These are phyloP conservation scores for Mercenaria mercenaria DNA, from an alignment of 1,140 invertebrate genomes.

Conservation along the genomic window DNA sequence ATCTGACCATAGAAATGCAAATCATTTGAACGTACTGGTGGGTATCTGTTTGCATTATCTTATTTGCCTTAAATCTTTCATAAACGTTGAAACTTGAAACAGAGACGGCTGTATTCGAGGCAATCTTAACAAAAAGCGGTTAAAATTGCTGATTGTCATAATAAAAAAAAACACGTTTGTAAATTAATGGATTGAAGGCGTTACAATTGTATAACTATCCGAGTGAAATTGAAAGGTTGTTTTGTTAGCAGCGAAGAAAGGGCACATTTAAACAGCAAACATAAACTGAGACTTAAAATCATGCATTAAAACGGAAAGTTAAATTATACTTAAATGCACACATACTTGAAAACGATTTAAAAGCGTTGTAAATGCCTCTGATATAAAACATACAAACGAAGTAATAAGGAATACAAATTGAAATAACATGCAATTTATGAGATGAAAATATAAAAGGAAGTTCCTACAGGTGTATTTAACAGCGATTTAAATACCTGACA, in stretches of 20 bases:
- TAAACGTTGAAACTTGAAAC: background rate
- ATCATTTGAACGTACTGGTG: no score
- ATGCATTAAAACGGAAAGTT: background rate
- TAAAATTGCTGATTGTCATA: background rate
- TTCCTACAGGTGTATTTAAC: no score
- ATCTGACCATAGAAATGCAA: no score
- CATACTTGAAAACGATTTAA: background rate
- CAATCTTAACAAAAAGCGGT: background rate
- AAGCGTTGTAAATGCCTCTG: background rate
- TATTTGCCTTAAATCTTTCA: background rate
- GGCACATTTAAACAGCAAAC: background rate
- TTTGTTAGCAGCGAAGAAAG: background rate
- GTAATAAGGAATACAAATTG: no score
- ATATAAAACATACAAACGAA: background rate
- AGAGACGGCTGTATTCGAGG: background rate
- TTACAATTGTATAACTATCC: background rate
- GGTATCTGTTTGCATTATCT: background rate
- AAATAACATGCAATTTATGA: no score
- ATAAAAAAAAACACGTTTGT: no score
- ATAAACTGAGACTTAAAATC: no score
- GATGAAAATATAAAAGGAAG: no score
- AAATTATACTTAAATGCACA: background rate
- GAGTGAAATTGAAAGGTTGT: background rate
- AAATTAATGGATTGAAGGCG: background rate
- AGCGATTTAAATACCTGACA: no score